Percentiles rank a stretch among this genome's conserved stretches.
Conservation (phyloP, 2,797 vertebrate genomes). For the Oreochromis mossambicus region DNA sequence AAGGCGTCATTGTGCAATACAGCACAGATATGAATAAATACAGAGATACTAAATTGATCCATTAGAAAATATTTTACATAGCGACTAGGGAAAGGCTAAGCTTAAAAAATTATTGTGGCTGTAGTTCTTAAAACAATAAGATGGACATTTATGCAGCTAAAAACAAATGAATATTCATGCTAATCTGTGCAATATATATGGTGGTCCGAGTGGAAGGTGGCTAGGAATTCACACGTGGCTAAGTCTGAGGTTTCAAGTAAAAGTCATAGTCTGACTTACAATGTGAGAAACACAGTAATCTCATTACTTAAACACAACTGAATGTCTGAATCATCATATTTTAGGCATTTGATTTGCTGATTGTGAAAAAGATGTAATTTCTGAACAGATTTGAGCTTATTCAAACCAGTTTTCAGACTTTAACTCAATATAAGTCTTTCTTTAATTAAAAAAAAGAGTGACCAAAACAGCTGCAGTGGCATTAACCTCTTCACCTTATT, state of each 20-base stretch:
- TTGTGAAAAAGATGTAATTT: not conserved
- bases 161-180: accelerated
- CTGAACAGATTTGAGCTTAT: not conserved
- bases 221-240: not conserved
- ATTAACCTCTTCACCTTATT: not conserved
- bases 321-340: not conserved
- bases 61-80: not conserved
- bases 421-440: not conserved
- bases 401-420: not conserved
- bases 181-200: not conserved
- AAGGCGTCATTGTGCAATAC: not conserved
- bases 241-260: not conserved
- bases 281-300: not conserved
- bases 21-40: not conserved
- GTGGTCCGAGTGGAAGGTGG: accelerated
- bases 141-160: not conserved
- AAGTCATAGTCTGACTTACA: not conserved
- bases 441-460: not conserved
- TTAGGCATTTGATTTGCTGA: not conserved
- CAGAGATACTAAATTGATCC: not conserved
- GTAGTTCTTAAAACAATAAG: not conserved
- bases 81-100: not conserved
- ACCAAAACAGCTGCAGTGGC: not conserved
- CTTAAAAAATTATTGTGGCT: not conserved
- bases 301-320: not conserved